These are phyloP conservation scores for Cuniculus paca DNA, from an alignment of 2,797 vertebrate genomes.

Conservation along the genomic window DNA sequence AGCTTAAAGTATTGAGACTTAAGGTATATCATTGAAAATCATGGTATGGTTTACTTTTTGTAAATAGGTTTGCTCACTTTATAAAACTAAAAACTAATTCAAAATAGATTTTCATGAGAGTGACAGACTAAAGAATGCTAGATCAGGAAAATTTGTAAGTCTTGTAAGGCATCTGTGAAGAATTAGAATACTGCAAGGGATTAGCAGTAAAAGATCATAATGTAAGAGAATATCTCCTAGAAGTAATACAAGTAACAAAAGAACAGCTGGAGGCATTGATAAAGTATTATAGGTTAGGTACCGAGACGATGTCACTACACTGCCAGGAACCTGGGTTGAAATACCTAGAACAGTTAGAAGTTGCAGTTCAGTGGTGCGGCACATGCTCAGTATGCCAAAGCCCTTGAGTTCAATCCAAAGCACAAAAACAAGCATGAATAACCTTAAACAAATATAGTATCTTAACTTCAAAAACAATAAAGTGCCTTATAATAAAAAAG, in stretches of 20 bases:
- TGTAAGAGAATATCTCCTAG: constrained; percentile 18
- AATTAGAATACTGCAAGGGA: constrained; percentile 13
- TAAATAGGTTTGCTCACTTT: constrained; percentile 36
- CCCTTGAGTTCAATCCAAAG: background rate
- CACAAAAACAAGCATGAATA: background rate
- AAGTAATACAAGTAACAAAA: constrained; percentile 53
- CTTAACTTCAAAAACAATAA: constrained; percentile 55
- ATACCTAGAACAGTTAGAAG: background rate
- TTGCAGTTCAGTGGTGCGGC: background rate
- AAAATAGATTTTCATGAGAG: background rate
- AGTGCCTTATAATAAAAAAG: constrained; percentile 4
- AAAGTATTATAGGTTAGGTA: constrained; percentile 12
- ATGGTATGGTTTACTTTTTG: constrained; percentile 45
- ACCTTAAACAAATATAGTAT: background rate
- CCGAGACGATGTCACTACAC: constrained; percentile 39
- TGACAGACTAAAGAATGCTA: constrained; percentile 20
- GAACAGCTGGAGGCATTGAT: background rate
- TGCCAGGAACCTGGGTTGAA: background rate
- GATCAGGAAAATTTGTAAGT: constrained; percentile 42
- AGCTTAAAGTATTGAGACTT: constrained; percentile 31
- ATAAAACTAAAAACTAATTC: constrained; percentile 64
- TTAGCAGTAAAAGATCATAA: constrained; percentile 25
- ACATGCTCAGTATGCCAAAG: background rate
- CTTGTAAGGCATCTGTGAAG: constrained; percentile 22
- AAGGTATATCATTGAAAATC: constrained; percentile 35